Evolutionary conservation across 2,888 invertebrate genomes (phyloP).

Genomic region (Pyrochroa serraticornis): DNA sequence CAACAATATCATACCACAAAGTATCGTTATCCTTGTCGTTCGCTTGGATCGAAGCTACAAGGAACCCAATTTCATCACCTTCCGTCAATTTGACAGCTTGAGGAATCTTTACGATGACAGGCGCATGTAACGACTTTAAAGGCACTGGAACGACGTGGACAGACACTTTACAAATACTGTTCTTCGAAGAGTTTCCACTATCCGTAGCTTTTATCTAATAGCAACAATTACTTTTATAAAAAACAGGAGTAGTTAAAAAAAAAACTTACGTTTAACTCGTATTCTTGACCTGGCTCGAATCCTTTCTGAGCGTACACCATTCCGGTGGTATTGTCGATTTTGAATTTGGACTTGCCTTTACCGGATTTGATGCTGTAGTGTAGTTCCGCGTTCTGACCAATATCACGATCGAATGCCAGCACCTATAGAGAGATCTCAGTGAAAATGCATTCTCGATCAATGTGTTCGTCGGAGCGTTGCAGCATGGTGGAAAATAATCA

Average conservation of each 20-base stretch:
- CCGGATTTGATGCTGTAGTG: slow-evolving; percentile 83
- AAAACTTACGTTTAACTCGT: slow-evolving; percentile 68
- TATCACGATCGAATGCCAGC: slow-evolving; percentile 82
- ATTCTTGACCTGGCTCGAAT: slow-evolving; percentile 71
- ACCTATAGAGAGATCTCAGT: slow-evolving; percentile 61
- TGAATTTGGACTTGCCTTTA: slow-evolving; percentile 78
- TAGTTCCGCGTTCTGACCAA: slow-evolving; percentile 81
- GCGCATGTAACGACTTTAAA: slow-evolving; percentile 66
- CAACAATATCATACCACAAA: slow-evolving; percentile 90
- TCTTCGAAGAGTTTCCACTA: slow-evolving; percentile 74
- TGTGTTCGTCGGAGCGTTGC: neutral
- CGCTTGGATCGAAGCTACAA: slow-evolving; percentile 86
- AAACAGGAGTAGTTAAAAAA: neutral
- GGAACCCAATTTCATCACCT: slow-evolving; percentile 84
- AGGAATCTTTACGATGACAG: slow-evolving; percentile 67
- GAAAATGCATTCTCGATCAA: neutral
- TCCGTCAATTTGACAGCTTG: slow-evolving; percentile 79
- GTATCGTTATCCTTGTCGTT: slow-evolving; percentile 84
- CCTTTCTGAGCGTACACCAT: slow-evolving; percentile 78
- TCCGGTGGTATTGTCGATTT: slow-evolving; percentile 81
- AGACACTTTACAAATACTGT: slow-evolving; percentile 76
- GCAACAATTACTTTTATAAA: slow-evolving; percentile 13
- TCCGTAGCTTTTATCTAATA: slow-evolving; percentile 81
- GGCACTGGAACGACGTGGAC: slow-evolving; percentile 70
- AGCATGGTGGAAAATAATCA: neutral